Evolutionary conservation across 1,140 invertebrate species (phyloP), one percentile per base, ranked within the genome.

Genomic region (Oedothorax gibbosus): DNA sequence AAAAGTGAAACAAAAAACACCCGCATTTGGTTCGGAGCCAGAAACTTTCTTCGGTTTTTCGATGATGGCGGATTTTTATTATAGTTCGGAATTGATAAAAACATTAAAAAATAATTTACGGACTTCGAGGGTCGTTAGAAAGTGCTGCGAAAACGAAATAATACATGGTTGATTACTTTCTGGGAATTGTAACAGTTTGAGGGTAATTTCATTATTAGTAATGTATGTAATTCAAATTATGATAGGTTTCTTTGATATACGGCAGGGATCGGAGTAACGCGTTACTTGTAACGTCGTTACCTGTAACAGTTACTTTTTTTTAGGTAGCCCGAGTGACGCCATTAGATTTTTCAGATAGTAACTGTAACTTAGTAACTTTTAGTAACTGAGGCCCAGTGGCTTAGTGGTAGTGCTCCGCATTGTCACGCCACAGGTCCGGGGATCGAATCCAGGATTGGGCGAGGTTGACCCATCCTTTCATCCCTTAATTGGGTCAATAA

Each of bases 81-180:
- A 62, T 35, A 35, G 35, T 35, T 35, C 5, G 35, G 35, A 35
- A 68, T 15, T n/a, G 21, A 68, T 15, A 18, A 77, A 49, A 65
- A 65, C 75, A 77, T 77, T 77, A 77, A 77, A 77, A 77, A 77
- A 77, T 77, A 77, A 77, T 77, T 64, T 77, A 20, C 72, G 49
- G 56, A 54, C 35, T 77, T 49, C 21, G 60, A 64, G 65, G 65
- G 60, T 65, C 75, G 53, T 77, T 77, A 77, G 14, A 49, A 35
- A 65, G 51, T 49, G 21, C 49, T 51, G 9, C 21, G 21, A 64
- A 65, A 21, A 51, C 10, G 60, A 20, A 64, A 65, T 51, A 65
- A 2, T 9, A 12, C 9, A 21, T 51, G 51, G 60, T 64, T 65
- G 75, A 77, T 77, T 65, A 77, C 62, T 64, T 54, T 14, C 49